phyloP scores from a whole-genome alignment of 2,797 vertebrate species.

The Chloroceryle amazona region DNA sequence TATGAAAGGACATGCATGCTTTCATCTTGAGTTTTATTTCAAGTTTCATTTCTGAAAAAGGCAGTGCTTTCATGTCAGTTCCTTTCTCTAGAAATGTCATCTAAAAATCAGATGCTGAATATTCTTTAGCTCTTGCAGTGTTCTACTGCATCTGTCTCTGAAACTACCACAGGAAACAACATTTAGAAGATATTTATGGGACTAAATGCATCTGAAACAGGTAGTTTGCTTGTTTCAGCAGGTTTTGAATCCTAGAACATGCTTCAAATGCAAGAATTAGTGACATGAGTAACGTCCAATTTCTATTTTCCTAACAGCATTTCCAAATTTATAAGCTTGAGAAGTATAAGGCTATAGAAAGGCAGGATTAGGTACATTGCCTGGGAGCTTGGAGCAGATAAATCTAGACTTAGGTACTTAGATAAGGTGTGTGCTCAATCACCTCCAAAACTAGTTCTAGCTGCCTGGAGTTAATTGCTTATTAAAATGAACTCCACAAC shows the following conservation, averaged over 20 bases:
- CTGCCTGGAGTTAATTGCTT: not conserved
- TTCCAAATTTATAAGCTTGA: not conserved
- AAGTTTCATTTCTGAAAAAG: not conserved
- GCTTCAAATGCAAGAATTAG: not conserved
- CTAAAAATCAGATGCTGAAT: not conserved
- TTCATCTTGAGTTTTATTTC: not conserved
- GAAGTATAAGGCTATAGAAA: not conserved
- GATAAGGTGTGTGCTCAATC: not conserved
- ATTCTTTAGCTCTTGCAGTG: not conserved
- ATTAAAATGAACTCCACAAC: not conserved
- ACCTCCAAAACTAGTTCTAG: not conserved
- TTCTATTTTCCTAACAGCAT: not conserved
- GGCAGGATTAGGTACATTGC: not conserved
- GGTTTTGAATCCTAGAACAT: not conserved
- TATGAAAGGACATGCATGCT: not conserved
- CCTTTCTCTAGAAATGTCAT: not conserved
- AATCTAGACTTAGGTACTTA: not conserved
- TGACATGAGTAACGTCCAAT: not conserved
- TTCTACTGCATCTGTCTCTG: not conserved
- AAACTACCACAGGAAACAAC: not conserved
- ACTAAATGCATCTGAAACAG: not conserved
- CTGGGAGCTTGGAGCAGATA: not conserved
- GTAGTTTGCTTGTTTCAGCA: not conserved
- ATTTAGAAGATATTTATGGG: not conserved
- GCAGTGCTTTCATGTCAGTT: not conserved